Evolutionary conservation across 2,113 vertebrate species (phyloP).

Genomic region (Myotis davidii): DNA sequence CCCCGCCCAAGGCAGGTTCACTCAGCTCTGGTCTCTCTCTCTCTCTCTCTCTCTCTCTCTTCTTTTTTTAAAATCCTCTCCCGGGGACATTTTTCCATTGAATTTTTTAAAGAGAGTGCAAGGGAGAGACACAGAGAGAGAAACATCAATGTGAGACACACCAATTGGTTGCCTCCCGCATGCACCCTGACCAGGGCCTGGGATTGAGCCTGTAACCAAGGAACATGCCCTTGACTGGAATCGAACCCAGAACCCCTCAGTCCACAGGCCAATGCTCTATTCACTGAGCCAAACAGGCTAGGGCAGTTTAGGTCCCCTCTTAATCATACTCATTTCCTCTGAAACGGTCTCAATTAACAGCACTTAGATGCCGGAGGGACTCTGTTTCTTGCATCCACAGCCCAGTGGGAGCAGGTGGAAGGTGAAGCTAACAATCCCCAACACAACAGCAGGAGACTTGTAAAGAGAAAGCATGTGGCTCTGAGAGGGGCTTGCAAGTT

Average conservation of each 20-base stretch:
- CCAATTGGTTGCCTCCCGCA: background rate
- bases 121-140: background rate
- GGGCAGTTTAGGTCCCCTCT: background rate
- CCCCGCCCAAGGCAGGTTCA: background rate
- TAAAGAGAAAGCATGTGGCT: background rate
- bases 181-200: too few species aligned
- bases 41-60: too few species aligned
- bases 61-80: background rate
- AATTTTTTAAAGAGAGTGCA: background rate
- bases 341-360: background rate
- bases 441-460: background rate
- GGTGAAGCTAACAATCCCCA: background rate
- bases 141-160: background rate
- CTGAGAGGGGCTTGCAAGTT: background rate
- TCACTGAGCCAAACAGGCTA: background rate
- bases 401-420: background rate
- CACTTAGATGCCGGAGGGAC: background rate
- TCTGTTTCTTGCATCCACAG: background rate
- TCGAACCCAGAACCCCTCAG: background rate
- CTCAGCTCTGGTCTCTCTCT: background rate
- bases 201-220: background rate
- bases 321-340: constrained; percentile 5
- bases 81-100: background rate
- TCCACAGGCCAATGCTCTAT: background rate
- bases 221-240: background rate